Evolutionary conservation across 2,797 vertebrate genomes (phyloP).

Genomic region (Rachycentron canadum): DNA sequence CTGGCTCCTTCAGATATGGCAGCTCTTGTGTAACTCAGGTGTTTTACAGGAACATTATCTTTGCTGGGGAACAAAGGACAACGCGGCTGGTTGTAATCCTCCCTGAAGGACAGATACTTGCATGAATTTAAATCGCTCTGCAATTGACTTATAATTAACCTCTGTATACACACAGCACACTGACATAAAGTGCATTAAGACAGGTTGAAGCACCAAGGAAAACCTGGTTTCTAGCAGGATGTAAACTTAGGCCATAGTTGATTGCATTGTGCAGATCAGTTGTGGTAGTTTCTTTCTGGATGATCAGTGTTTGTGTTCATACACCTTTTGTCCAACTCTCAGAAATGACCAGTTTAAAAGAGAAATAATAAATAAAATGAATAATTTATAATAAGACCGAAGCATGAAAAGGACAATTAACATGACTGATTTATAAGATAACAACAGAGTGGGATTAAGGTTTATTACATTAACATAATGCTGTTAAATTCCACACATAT

Average conservation of each 20-base stretch:
- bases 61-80: slow-evolving; percentile 12
- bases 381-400: not conserved
- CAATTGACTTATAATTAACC: not conserved
- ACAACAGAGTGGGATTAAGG: not conserved
- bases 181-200: no score
- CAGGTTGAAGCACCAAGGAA: not conserved
- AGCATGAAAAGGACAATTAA: not conserved
- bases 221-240: not conserved
- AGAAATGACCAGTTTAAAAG: not conserved
- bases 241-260: not conserved
- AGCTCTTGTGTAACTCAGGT: slow-evolving; percentile 3
- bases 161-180: no score
- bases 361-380: not conserved
- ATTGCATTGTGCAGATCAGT: not conserved
- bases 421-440: not conserved
- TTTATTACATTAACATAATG: not conserved
- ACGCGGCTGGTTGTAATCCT: not conserved
- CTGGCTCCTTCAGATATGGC: not conserved
- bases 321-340: not conserved
- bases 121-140: not conserved
- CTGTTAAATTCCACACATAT: not conserved
- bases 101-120: not conserved
- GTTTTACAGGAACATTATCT: not conserved
- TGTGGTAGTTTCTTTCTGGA: no score
- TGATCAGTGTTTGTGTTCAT: not conserved